A percentile compares a stretch with the other conserved stretches of the same genome.
These are phyloP conservation scores for Stenodera caucasica DNA, from an alignment of 2,888 invertebrate genomes.

Conservation along the genomic window DNA sequence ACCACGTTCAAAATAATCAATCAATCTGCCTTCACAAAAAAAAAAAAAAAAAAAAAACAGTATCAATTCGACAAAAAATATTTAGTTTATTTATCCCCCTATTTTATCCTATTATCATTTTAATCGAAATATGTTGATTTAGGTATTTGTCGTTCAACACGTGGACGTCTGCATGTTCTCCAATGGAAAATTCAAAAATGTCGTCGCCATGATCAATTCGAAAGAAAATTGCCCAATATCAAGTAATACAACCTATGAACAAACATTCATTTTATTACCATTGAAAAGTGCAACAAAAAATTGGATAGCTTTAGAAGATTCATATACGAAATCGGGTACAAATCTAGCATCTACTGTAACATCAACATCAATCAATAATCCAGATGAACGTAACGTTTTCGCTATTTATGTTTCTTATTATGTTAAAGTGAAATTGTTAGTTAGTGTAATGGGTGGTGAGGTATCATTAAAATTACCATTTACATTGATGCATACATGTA, in stretches of 20 bases:
- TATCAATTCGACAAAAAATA: too few species aligned
- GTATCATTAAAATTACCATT: constrained; percentile 80
- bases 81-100: too few species aligned
- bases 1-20: too few species aligned
- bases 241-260: constrained; percentile 66
- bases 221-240: constrained; percentile 67
- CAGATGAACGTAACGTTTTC: constrained; percentile 81
- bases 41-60: too few species aligned
- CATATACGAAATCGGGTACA: constrained; percentile 69
- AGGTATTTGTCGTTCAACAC: constrained; percentile 85
- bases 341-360: constrained; percentile 63
- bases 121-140: too few species aligned
- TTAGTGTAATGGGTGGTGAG: constrained; percentile 81
- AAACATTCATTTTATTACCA: constrained; percentile 70
- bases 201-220: constrained; percentile 71
- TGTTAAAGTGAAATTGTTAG: constrained; percentile 80
- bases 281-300: constrained; percentile 81
- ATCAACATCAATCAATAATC: constrained; percentile 56
- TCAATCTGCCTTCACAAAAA: too few species aligned
- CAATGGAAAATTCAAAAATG: constrained; percentile 91
- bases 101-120: too few species aligned
- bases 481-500: constrained; percentile 73
- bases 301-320: constrained; percentile 89
- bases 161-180: constrained; percentile 95
- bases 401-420: constrained; percentile 92